Evolutionary conservation across 2,888 invertebrate genomes (phyloP).

Genomic region (Harmothoe impar): DNA sequence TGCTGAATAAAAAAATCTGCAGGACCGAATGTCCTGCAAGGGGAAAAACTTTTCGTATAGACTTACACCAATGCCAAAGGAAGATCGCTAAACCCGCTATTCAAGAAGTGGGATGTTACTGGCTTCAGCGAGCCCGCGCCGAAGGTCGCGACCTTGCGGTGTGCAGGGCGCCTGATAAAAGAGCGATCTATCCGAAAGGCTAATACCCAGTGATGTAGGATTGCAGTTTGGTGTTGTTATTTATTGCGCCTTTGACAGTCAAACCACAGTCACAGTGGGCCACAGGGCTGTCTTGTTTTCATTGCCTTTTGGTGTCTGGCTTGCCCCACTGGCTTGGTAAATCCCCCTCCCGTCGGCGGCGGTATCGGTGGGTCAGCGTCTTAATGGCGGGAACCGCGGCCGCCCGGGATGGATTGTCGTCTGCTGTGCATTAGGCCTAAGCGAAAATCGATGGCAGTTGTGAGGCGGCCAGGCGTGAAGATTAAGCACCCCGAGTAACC

Average conservation of each 20-base stretch:
- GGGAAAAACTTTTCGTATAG: too few species aligned
- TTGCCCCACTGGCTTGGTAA: not conserved
- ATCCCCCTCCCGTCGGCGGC: not conserved
- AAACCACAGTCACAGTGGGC: not conserved
- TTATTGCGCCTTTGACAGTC: not conserved
- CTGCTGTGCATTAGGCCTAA: constrained; percentile 45
- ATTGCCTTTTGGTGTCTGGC: not conserved
- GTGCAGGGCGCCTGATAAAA: constrained; percentile 11
- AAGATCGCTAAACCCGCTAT: too few species aligned
- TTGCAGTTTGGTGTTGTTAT: constrained; percentile 12
- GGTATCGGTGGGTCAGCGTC: not conserved
- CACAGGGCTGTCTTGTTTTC: constrained; percentile 11
- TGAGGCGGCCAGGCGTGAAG: constrained; percentile 24
- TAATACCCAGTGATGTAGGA: not conserved
- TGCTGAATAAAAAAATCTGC: too few species aligned
- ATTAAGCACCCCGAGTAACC: constrained; percentile 25
- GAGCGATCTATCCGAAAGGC: constrained; percentile 15
- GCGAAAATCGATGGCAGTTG: constrained; percentile 26
- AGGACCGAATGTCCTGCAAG: too few species aligned
- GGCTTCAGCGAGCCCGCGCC: not conserved
- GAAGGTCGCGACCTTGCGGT: not conserved
- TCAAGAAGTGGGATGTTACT: not conserved
- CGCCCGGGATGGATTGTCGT: constrained; percentile 12
- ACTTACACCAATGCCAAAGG: too few species aligned
- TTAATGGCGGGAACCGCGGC: constrained; percentile 15